A percentile compares a stretch with the other conserved stretches of the same genome.
These are phyloP conservation scores for Cerceris ruficornis DNA, from an alignment of 2,888 invertebrate genomes.

Conservation along the genomic window DNA sequence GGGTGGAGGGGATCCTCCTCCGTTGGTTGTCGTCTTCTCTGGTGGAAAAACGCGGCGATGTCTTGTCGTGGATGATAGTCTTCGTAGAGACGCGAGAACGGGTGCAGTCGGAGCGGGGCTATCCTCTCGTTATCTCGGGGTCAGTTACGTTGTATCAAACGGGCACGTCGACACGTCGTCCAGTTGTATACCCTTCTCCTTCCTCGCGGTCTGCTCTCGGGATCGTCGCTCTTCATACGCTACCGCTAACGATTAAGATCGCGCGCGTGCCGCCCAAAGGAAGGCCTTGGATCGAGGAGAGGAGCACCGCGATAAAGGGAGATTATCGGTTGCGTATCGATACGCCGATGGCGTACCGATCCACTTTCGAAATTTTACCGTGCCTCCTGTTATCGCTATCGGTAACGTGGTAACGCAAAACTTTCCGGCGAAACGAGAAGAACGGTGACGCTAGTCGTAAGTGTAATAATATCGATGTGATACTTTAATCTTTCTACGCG, in stretches of 20 bases:
- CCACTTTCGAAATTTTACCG: slow-evolving; percentile 19
- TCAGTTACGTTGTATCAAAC: slow-evolving; percentile 41
- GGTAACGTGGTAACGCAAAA: neutral
- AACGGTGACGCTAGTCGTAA: neutral
- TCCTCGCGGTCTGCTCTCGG: neutral
- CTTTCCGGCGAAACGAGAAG: neutral
- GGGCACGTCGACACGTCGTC: slow-evolving; percentile 1
- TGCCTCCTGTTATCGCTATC: slow-evolving; percentile 2
- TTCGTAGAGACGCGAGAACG: slow-evolving; percentile 57
- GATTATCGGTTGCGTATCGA: slow-evolving; percentile 35
- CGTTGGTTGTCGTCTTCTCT: slow-evolving; percentile 22
- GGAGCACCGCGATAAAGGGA: slow-evolving; percentile 36
- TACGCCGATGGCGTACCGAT: slow-evolving; percentile 27
- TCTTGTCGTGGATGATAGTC: slow-evolving; percentile 60
- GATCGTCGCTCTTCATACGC: neutral
- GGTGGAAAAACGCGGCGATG: slow-evolving; percentile 36
- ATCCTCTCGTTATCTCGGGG: slow-evolving; percentile 54
- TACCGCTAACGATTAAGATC: slow-evolving; percentile 39
- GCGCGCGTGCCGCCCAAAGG: slow-evolving; percentile 39
- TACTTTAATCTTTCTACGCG: neutral
- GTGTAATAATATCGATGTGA: neutral
- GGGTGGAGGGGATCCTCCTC: slow-evolving; percentile 52
- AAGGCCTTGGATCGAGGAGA: slow-evolving; percentile 36
- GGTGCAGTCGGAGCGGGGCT: slow-evolving; percentile 33
- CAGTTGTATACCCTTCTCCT: slow-evolving; percentile 5